A percentile compares a stretch with the other conserved stretches of the same genome.
These are phyloP conservation scores for Polypterus senegalus DNA, from an alignment of 2,113 vertebrate species.

Conservation along the genomic window DNA sequence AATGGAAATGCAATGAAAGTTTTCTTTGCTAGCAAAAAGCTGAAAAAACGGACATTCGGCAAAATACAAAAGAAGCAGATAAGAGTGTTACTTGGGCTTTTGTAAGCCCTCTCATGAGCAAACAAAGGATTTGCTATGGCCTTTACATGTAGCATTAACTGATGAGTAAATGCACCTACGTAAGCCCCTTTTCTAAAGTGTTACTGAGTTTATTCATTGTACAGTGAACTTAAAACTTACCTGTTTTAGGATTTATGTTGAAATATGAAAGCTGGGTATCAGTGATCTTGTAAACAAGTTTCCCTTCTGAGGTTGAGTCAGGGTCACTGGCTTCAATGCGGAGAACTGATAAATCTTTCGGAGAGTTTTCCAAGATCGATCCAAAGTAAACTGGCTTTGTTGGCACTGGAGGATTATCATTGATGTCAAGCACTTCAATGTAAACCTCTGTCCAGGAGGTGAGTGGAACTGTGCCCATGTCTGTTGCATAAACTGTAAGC, in stretches of 20 bases:
- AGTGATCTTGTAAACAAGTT: constrained; percentile 70
- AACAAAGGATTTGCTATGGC: no score
- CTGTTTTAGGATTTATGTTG: constrained; percentile 61
- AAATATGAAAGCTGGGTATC: constrained; percentile 68
- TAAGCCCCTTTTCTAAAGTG: no score
- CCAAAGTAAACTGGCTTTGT: constrained; percentile 76
- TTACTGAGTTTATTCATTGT: no score
- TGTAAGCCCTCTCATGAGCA: no score
- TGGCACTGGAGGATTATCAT: constrained; percentile 83
- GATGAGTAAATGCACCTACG: no score
- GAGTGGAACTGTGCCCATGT: constrained; percentile 68
- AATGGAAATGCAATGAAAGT: no score
- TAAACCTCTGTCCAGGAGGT: constrained; percentile 76
- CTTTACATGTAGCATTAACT: no score
- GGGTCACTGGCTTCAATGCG: constrained; percentile 65
- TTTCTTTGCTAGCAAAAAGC: no score
- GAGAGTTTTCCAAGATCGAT: constrained; percentile 65
- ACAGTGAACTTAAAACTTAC: no score
- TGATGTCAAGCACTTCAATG: constrained; percentile 76
- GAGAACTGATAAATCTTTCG: constrained; percentile 53
- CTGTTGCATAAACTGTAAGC: constrained; percentile 75
- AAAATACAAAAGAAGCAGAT: no score
- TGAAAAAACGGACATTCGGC: no score
- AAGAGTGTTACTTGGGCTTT: no score
- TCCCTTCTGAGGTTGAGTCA: constrained; percentile 68